Evolutionary conservation across 2,888 invertebrate genomes (phyloP), one percentile per base, ranked within the genome.

Genomic region (Euzophera pinguis): DNA sequence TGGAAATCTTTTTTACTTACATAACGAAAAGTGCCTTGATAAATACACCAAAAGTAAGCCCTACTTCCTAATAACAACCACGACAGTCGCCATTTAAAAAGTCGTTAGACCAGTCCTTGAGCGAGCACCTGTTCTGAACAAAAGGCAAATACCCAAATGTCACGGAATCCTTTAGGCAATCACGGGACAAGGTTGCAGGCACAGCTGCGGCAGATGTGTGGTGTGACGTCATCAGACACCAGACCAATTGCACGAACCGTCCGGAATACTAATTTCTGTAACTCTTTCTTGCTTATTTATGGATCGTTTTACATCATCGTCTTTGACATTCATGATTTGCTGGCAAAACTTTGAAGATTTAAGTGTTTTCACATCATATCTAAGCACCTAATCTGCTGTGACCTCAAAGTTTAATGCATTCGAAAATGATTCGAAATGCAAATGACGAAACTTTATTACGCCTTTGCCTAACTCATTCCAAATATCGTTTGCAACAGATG

Each of bases 101-200:
- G 43, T 43, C 43, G 29, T 43, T 14, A 45, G 32, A 14, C 4
- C 10, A n/a, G 16, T 32, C 45, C 45, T 45, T 45, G 45, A 16
- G 14, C 13, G 4, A 13, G 32, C 45, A 45, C 45, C 45, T 45
- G 45, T 16, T 10, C 10, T 16, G 45, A n/a, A 45, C 45, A 45
- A 45, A 43, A 45, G 45, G 32, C 45, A 45, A 45, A 45, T 45
- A 32, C 14, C 16, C 45, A 45, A 45, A 45, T 32, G 45, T 45
- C 45, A 45, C 32, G 45, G 45, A 45, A 45, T 32, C 45, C 45
- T 45, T 45, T 45, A 39, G 34, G 32, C 45, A 45, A 45, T 45
- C 45, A 32, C 42, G 42, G 45, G 45, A 45, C 32, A 32, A 32
- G 45, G 32, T 14, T 32, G 10, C 39, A 10, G 39, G 7, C 42